These are phyloP conservation scores for Acropora tenuis DNA, from an alignment of 64 coral and sea anemone species.

Conservation along the genomic window DNA sequence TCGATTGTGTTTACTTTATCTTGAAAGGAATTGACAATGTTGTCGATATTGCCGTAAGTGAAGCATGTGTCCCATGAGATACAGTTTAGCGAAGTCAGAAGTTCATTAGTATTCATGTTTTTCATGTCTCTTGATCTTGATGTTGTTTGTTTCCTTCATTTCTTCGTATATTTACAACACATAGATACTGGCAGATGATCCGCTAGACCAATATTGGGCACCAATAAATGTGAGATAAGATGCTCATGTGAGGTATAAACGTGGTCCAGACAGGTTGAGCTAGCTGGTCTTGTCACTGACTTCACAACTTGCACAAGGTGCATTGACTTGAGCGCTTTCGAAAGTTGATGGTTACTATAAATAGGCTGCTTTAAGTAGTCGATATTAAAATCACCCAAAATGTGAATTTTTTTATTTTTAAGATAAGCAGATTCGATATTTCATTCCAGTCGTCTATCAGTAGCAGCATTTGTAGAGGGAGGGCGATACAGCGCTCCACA, in stretches of 20 bases:
- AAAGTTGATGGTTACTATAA: slow-evolving; percentile 35
- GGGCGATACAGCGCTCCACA: slow-evolving; percentile 37
- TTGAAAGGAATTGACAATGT: slow-evolving; percentile 27
- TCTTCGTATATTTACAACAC: slow-evolving; percentile 52
- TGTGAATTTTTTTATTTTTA: slow-evolving; percentile 43
- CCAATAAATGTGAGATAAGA: slow-evolving; percentile 16
- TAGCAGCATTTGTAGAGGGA: slow-evolving; percentile 18
- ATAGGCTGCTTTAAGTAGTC: slow-evolving; percentile 5
- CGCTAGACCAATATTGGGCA: slow-evolving; percentile 66
- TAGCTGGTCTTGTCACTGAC: slow-evolving; percentile 37
- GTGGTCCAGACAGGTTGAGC: slow-evolving; percentile 60
- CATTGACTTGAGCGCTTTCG: slow-evolving; percentile 26
- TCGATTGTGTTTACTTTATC: slow-evolving; percentile 35
- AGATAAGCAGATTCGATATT: slow-evolving; percentile 57
- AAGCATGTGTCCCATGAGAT: slow-evolving; percentile 56
- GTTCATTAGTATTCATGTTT: slow-evolving; percentile 42
- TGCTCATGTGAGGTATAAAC: slow-evolving; percentile 35
- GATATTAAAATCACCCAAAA: slow-evolving; percentile 62
- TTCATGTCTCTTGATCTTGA: slow-evolving; percentile 45
- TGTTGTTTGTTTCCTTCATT: background rate
- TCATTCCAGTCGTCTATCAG: slow-evolving; percentile 12
- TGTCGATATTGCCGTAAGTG: slow-evolving; percentile 2
- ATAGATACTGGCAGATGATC: slow-evolving; percentile 70
- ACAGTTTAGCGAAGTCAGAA: slow-evolving; percentile 9
- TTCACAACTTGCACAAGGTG: slow-evolving; percentile 37